Base-by-base conservation (phyloP, 1,140 invertebrate species). In the Cheumatopsyche charites region DNA sequence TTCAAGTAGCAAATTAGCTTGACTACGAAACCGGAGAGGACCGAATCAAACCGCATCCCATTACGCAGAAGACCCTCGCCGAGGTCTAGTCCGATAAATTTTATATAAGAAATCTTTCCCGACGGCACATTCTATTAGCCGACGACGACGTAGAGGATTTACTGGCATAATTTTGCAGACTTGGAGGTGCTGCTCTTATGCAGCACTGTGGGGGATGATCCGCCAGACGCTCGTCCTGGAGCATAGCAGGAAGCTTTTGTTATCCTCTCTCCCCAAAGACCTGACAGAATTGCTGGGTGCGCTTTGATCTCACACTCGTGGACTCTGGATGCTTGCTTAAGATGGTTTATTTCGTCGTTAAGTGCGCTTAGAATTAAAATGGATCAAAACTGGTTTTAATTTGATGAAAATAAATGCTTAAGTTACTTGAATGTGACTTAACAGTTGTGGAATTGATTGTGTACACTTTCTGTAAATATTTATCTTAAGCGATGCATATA, bases 231-330 rank as follows among this genome's bases (percentile, higher is more conserved):
- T 23, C 12, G 63, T 66, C 63, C 63, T 25, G 42, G 13, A 43
- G 63, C 43, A 41, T 66, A 9, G 29, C 9, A 36, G 15, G 62
- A 63, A 21, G 62, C 62, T 63, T 63, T 63, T 63, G 62, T 63
- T 63, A 63, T 41, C 26, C 62, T 25, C 15, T n/a, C 15, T 19
- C n/a, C 4, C 45, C 17, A 49, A 49, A 58, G 55, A 23, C 55
- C 23, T 58, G 55, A 13, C 55, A 17, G 55, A 19, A 58, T 11
- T 26, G 55, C 13, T 36, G 62, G 29, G 13, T n/a, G 11, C 9
- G 23, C 55, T 58, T 58, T 58, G 55, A 58, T 58, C 55, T 58
- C 11, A 13, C 4, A 36, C 29, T 9, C 29, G 9, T 36, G 9
- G 9, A 36, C 29, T n/a, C n/a, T n/a, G n/a, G n/a, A n/a, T n/a